Conservation (phyloP, 2,888 invertebrate genomes). For the Eupithecia vulgata region DNA sequence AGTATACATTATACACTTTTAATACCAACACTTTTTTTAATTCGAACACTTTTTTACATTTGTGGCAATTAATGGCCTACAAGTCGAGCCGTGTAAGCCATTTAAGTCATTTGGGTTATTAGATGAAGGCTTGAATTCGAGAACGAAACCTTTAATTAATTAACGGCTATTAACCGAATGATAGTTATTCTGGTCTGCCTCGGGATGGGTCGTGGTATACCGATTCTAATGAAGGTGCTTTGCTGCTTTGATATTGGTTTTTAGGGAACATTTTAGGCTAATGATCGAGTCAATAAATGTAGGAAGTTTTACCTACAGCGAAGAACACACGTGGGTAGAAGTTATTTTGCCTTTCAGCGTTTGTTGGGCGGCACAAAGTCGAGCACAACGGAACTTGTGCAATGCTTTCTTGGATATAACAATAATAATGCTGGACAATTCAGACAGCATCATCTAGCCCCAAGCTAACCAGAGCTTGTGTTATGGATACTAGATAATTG, state of each 20-base stretch:
- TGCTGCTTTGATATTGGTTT: slow-evolving; percentile 44
- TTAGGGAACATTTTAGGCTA: slow-evolving; percentile 13
- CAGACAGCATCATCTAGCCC: too few species aligned
- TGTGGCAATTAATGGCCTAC: slow-evolving; percentile 73
- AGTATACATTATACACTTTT: slow-evolving; percentile 28
- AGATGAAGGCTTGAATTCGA: slow-evolving; percentile 68
- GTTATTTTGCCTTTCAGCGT: background rate
- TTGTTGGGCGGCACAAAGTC: background rate
- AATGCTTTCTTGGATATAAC: background rate
- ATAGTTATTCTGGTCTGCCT: slow-evolving; percentile 60
- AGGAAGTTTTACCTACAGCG: slow-evolving; percentile 21
- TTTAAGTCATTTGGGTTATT: slow-evolving; percentile 72
- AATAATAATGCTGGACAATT: too few species aligned
- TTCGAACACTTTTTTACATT: slow-evolving; percentile 63
- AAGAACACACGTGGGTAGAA: slow-evolving; percentile 8
- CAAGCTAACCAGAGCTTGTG: too few species aligned
- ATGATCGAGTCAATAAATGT: slow-evolving; percentile 12
- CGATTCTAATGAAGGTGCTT: slow-evolving; percentile 47
- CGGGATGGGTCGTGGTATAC: slow-evolving; percentile 52
- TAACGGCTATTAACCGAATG: slow-evolving; percentile 72
- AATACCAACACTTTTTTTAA: slow-evolving; percentile 47
- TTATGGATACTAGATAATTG: too few species aligned
- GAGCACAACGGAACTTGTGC: background rate
- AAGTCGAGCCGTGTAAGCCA: slow-evolving; percentile 66
- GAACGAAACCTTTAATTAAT: slow-evolving; percentile 73